Base-by-base conservation (phyloP, 1,140 invertebrate species). In the Acromyrmex echinatior region DNA sequence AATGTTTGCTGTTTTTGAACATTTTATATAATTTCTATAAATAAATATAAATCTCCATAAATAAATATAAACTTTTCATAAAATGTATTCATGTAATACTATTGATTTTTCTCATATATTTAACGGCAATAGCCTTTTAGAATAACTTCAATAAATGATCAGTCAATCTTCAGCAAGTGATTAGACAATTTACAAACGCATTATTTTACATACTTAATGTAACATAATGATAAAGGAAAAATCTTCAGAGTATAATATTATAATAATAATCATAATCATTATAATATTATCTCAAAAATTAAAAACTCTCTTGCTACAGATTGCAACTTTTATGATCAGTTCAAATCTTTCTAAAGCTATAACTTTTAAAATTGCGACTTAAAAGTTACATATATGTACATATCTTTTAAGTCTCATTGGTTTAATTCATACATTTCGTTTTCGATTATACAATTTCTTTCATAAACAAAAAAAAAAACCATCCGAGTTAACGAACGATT, bases 21-120 rank as follows among this genome's bases (percentile, higher is more conserved):
- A 28, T 39, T 68, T 5, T 68, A 68, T 12, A 39, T 14, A 68
- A 68, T 39, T 21, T 49, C 14, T 49, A 25, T 45, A 70, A 21
- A 39, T 68, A 68, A 70, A 70, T 70, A 39, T 21, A 45, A 45
- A 39, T 45, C 35, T 45, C 4, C 12, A 71, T 71, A 70, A 45
- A 70, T 70, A 71, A 71, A 71, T 71, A 71, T 71, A 71, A 49
- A 71, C 25, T 71, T 71, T 71, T 25, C 7, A 25, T 71, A 49
- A 71, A 71, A 25, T 25, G 9, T 25, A 5, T 49, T 25, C 0
- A 45, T 3, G 7, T 31, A 68, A 14, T 14, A 14, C 18, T 3
- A 2, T 5, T 39, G 0, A 66, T 45, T 68, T 68, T 45, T 45
- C 7, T n/a, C n/a, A 6, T 18, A 21, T 3, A 12, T 63, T 60